Percentiles rank a stretch among this genome's conserved stretches.
These are phyloP conservation scores for Platerodrilus igneus DNA, from an alignment of 2,888 invertebrate species.

Conservation along the genomic window DNA sequence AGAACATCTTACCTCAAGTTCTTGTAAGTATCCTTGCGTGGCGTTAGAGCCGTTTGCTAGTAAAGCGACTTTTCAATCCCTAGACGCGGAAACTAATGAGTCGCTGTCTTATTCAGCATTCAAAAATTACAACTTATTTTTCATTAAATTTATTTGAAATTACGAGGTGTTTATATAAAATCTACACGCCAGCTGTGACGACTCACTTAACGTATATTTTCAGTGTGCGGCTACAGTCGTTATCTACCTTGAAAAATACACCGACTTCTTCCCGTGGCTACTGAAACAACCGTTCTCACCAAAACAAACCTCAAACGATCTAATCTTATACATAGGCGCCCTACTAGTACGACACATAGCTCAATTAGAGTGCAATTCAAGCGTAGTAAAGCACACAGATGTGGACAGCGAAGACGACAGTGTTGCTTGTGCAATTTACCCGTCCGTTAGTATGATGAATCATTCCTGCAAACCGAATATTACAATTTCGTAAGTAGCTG, in stretches of 20 bases:
- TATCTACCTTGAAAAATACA: slow-evolving; percentile 60
- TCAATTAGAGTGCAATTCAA: slow-evolving; percentile 59
- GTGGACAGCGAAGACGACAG: slow-evolving; percentile 25
- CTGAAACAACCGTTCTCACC: slow-evolving; percentile 42
- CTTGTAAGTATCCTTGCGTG: slow-evolving; percentile 58
- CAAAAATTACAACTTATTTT: neutral
- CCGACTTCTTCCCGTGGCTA: slow-evolving; percentile 57
- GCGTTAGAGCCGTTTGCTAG: no score
- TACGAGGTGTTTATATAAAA: no score
- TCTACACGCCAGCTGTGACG: no score
- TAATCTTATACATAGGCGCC: slow-evolving; percentile 52
- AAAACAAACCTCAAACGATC: slow-evolving; percentile 42
- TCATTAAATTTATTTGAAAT: neutral
- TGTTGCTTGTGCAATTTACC: slow-evolving; percentile 75
- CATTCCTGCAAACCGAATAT: slow-evolving; percentile 87
- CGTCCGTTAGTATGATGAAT: slow-evolving; percentile 85
- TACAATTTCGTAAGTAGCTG: slow-evolving; percentile 62
- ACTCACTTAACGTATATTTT: no score
- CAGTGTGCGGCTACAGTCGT: slow-evolving; percentile 66
- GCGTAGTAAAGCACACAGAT: slow-evolving; percentile 41
- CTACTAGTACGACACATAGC: slow-evolving; percentile 70
- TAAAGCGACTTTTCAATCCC: neutral
- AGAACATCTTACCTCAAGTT: slow-evolving; percentile 62
- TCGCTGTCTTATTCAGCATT: neutral
- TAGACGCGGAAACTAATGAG: neutral